Conservation (phyloP, 2,113 vertebrate genomes). For the Nyctereutes procyonoides region DNA sequence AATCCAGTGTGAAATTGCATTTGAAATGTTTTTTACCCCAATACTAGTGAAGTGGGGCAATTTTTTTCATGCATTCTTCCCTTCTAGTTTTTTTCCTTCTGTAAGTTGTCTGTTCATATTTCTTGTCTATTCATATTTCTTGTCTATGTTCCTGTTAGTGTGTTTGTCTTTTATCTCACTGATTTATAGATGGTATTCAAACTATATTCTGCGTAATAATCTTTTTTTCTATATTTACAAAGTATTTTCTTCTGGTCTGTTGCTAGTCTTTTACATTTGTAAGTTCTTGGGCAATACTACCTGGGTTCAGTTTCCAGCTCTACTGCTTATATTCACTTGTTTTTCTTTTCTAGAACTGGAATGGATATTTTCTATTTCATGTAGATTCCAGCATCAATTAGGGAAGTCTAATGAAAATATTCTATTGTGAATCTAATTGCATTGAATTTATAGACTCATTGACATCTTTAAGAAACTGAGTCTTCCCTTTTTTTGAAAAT, state of each 20-base stretch:
- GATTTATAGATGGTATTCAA: neutral
- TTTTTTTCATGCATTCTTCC: neutral
- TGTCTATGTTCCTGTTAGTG: neutral
- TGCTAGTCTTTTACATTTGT: constrained; percentile 14
- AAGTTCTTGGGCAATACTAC: neutral
- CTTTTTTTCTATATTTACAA: neutral
- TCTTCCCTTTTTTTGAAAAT: constrained; percentile 17
- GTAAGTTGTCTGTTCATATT: neutral
- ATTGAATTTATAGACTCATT: neutral
- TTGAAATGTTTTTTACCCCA: neutral
- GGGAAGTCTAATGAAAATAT: neutral
- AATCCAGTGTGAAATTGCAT: neutral
- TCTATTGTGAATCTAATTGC: neutral
- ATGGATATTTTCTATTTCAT: neutral
- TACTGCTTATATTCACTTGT: neutral
- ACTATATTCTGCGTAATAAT: neutral
- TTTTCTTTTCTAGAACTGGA: neutral
- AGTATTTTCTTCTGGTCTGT: neutral
- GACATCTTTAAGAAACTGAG: neutral
- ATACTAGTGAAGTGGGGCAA: neutral
- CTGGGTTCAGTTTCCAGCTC: neutral
- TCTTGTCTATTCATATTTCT: neutral
- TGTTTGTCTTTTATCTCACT: constrained; percentile 26
- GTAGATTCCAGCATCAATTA: neutral
- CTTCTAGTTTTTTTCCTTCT: neutral